Conservation (phyloP, 2,888 invertebrate species). For the Microplitis manilae region DNA sequence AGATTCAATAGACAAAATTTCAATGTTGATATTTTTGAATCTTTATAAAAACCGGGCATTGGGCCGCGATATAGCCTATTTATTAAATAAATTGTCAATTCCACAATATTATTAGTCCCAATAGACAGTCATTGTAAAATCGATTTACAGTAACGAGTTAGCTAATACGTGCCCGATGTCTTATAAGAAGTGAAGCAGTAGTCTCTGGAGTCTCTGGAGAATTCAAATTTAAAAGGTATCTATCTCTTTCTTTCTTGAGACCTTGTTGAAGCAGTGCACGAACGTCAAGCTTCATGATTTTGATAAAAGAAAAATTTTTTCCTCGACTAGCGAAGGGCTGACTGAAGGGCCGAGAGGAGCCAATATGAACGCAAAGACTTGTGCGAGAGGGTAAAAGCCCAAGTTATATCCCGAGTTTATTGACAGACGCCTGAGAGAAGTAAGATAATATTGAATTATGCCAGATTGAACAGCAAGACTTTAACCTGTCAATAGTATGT, state of each 20-base stretch:
- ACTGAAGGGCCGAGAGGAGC: background rate
- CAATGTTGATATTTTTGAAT: too few species aligned
- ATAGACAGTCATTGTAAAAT: constrained; percentile 27
- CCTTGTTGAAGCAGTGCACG: constrained; percentile 8
- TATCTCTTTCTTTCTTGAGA: constrained; percentile 16
- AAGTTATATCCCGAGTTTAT: constrained; percentile 9
- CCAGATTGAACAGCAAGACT: background rate
- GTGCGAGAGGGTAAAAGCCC: background rate
- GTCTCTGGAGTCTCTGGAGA: constrained; percentile 27
- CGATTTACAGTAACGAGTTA: constrained; percentile 38
- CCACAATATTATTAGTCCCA: background rate
- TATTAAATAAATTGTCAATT: background rate
- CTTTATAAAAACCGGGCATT: too few species aligned
- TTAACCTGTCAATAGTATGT: background rate
- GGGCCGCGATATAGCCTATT: background rate
- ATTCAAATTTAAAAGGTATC: constrained; percentile 34
- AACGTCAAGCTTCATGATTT: constrained; percentile 27
- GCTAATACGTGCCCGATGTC: constrained; percentile 39
- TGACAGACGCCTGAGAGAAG: constrained; percentile 28
- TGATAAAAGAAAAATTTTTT: constrained; percentile 2
- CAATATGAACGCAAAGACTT: background rate
- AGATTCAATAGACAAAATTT: too few species aligned
- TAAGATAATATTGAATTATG: constrained; percentile 22
- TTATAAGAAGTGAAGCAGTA: constrained; percentile 26
- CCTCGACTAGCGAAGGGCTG: background rate